Percentiles rank a stretch among this genome's conserved stretches.
Conservation (phyloP, 2,113 vertebrate species). For the Axis porcinus region DNA sequence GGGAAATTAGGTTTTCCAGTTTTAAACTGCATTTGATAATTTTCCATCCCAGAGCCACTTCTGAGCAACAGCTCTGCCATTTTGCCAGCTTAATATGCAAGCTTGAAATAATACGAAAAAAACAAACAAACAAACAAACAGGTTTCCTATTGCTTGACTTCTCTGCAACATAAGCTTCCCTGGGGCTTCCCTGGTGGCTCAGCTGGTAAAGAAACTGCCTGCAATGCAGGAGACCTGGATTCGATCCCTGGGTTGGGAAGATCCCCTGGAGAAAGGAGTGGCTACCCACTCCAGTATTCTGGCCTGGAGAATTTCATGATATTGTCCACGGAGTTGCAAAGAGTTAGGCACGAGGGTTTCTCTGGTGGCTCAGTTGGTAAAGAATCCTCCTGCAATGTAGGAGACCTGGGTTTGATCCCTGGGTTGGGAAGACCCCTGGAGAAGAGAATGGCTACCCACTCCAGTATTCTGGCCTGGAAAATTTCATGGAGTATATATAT, state of each 20-base stretch:
- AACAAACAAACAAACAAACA: too few relatives aligned
- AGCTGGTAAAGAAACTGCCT: too few relatives aligned
- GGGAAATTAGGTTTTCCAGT: background rate
- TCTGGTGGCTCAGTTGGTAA: too few relatives aligned
- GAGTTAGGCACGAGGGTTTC: too few relatives aligned
- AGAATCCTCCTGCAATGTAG: too few relatives aligned
- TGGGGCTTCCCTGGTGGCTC: too few relatives aligned
- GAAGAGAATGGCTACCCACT: background rate
- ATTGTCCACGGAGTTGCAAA: too few relatives aligned
- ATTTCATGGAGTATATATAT: background rate
- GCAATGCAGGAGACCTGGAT: too few relatives aligned
- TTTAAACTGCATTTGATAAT: background rate
- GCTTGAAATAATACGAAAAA: background rate
- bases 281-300: too few relatives aligned
- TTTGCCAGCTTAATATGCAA: background rate
- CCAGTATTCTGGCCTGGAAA: background rate
- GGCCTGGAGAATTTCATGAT: too few relatives aligned
- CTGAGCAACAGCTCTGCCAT: background rate
- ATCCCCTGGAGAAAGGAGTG: too few relatives aligned
- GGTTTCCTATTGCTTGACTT: background rate
- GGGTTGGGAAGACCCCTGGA: background rate
- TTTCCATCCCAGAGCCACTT: background rate
- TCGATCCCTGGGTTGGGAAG: too few relatives aligned
- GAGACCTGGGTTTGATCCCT: background rate
- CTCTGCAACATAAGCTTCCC: background rate